phyloP scores from a whole-genome alignment of 1,140 invertebrate genomes.

The Cylas formicarius region DNA sequence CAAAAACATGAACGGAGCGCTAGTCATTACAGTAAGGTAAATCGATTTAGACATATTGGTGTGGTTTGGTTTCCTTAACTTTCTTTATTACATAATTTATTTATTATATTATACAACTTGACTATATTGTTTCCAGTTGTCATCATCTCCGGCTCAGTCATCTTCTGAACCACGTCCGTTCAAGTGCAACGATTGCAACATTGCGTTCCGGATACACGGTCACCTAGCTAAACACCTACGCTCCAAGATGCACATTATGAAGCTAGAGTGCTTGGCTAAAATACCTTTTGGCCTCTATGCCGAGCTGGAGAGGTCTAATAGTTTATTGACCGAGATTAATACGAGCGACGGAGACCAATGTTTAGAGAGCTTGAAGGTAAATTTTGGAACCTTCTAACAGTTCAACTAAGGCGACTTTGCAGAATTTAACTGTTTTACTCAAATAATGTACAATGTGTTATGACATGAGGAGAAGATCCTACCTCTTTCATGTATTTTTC shows the following conservation, averaged over 20 bases:
- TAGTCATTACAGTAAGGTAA: conserved; percentile 84
- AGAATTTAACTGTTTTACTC: no score
- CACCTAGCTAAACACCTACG: conserved; percentile 93
- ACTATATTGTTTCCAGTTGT: conserved; percentile 34
- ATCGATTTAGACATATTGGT: conserved; percentile 30
- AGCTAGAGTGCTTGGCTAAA: conserved; percentile 86
- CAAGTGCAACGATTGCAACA: conserved; percentile 91
- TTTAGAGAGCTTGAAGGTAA: conserved; percentile 71
- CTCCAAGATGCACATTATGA: conserved; percentile 95
- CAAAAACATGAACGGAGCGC: conserved; percentile 87
- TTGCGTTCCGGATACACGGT: conserved; percentile 92
- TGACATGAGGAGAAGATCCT: no score
- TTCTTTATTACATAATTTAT: not conserved
- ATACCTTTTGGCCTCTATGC: conserved; percentile 93
- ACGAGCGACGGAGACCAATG: conserved; percentile 91
- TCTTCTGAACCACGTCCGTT: conserved; percentile 87
- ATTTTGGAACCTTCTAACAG: conserved; percentile 14
- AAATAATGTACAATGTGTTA: no score
- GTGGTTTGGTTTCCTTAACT: not conserved
- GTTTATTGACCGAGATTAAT: conserved; percentile 88
- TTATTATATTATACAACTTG: conserved; percentile 1
- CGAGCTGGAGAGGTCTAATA: conserved; percentile 83
- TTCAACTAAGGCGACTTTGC: no score
- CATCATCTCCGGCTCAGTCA: conserved; percentile 37
- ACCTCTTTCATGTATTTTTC: no score